phyloP scores from a whole-genome alignment of 1,140 invertebrate genomes.

The Batillaria attramentaria region DNA sequence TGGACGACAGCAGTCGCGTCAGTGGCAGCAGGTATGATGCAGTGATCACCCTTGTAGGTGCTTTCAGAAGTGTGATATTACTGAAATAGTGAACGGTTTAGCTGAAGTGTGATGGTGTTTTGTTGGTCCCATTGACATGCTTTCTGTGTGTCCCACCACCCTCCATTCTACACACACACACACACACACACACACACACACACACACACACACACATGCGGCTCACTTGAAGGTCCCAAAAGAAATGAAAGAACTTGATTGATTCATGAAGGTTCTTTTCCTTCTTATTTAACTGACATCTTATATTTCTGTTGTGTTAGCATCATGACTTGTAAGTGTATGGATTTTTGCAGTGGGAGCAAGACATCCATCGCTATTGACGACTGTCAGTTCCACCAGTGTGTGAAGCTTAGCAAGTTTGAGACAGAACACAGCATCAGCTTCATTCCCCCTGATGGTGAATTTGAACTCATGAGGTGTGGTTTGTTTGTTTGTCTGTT shows the following conservation, averaged over 20 bases:
- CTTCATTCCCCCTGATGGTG: conserved; percentile 99
- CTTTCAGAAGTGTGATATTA: too few relatives aligned
- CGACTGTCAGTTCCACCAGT: conserved; percentile 99
- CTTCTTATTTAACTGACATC: neutral
- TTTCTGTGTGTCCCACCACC: too few relatives aligned
- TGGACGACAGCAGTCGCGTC: conserved; percentile 86
- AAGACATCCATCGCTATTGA: conserved; percentile 94
- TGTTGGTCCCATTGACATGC: too few relatives aligned
- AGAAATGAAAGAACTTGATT: neutral
- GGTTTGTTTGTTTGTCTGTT: conserved; percentile 31
- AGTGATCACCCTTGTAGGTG: too few relatives aligned
- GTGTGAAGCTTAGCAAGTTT: conserved; percentile 99
- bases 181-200: neutral
- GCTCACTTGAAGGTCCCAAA: too few relatives aligned
- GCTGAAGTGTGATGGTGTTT: too few relatives aligned
- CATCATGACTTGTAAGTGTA: conserved; percentile 29
- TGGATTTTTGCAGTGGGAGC: conserved; percentile 35
- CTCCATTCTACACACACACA: too few relatives aligned
- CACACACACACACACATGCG: neutral
- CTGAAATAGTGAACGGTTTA: too few relatives aligned
- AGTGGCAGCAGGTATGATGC: conserved; percentile 35
- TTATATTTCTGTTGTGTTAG: neutral
- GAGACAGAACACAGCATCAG: conserved; percentile 99
- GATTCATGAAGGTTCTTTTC: neutral
- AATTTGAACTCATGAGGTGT: conserved; percentile 99